Percentiles rank a stretch among this genome's conserved stretches.
phyloP scores from a whole-genome alignment of 2,888 invertebrate species.

The Polydrusus cervinus region DNA sequence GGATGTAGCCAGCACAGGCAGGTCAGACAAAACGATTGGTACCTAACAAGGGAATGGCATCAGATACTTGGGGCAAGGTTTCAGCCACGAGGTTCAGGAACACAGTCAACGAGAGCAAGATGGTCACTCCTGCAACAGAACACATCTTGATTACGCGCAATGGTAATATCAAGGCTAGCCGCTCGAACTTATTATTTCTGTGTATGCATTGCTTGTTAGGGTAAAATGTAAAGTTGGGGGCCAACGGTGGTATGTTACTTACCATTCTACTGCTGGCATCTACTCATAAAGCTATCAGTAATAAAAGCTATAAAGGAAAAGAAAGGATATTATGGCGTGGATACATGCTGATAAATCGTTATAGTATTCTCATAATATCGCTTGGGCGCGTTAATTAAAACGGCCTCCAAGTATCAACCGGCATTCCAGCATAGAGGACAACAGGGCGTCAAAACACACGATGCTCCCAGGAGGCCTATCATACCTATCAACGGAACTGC shows the following conservation, averaged over 20 bases:
- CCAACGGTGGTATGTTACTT: slow-evolving; percentile 21
- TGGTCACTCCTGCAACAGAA: slow-evolving; percentile 97
- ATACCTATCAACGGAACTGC: slow-evolving; percentile 89
- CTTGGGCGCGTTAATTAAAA: slow-evolving; percentile 22
- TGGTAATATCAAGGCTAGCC: slow-evolving; percentile 61
- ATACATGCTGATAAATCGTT: slow-evolving; percentile 23
- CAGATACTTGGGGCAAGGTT: slow-evolving; percentile 99
- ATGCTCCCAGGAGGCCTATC: slow-evolving; percentile 70
- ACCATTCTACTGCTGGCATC: slow-evolving; percentile 23
- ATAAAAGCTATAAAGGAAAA: slow-evolving; percentile 21
- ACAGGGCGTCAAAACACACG: slow-evolving; percentile 71
- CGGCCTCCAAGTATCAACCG: slow-evolving; percentile 73
- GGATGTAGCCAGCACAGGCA: slow-evolving; percentile 72
- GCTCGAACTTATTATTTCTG: slow-evolving; percentile 41
- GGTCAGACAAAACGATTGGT: slow-evolving; percentile 74
- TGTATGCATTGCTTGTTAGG: slow-evolving; percentile 11
- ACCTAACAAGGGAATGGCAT: slow-evolving; percentile 99
- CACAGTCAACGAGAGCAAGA: slow-evolving; percentile 99
- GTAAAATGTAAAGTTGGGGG: slow-evolving; percentile 1
- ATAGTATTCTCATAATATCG: slow-evolving; percentile 21
- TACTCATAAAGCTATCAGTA: slow-evolving; percentile 12
- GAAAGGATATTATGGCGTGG: slow-evolving; percentile 18
- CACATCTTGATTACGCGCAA: slow-evolving; percentile 74
- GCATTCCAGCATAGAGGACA: slow-evolving; percentile 69
- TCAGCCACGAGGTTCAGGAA: slow-evolving; percentile 99